Conservation (phyloP, 2,888 invertebrate genomes). For the Nomada ruficornis region DNA sequence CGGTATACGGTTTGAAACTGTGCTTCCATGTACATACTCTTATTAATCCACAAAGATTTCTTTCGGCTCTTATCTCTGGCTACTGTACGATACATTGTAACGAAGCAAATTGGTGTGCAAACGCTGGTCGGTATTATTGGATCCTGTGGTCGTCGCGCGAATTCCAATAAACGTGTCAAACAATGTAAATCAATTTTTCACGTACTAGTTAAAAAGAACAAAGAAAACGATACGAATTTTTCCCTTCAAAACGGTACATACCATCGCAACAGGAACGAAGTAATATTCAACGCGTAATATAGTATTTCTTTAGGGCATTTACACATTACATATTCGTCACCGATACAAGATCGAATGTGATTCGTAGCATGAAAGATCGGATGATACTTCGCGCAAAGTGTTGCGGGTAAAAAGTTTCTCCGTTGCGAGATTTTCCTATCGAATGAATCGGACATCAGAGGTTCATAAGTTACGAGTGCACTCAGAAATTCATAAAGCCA, state of each 20-base stretch:
- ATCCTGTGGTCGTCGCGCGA: slow-evolving; percentile 36
- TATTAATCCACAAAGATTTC: slow-evolving; percentile 52
- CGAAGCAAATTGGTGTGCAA: slow-evolving; percentile 55
- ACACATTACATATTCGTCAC: background rate
- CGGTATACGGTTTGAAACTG: slow-evolving; percentile 62
- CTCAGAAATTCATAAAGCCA: too few relatives aligned
- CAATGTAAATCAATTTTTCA: background rate
- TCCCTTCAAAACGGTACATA: background rate
- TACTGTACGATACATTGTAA: slow-evolving; percentile 57
- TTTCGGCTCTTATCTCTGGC: slow-evolving; percentile 54
- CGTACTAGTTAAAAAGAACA: background rate
- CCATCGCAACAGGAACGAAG: slow-evolving; percentile 12
- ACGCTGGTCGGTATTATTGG: slow-evolving; percentile 42
- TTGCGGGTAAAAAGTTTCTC: background rate
- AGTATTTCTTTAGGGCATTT: background rate
- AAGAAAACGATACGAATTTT: background rate
- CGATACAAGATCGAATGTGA: background rate
- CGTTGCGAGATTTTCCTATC: background rate
- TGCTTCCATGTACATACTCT: slow-evolving; percentile 57
- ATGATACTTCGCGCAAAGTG: background rate
- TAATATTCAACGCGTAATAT: slow-evolving; percentile 20
- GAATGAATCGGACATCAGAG: too few relatives aligned
- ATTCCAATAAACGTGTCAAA: background rate
- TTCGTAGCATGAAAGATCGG: background rate
- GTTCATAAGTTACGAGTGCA: too few relatives aligned